Percentiles rank a stretch among this genome's conserved stretches.
Conservation (phyloP, 2,888 invertebrate genomes). For the Rhamnusium bicolor region DNA sequence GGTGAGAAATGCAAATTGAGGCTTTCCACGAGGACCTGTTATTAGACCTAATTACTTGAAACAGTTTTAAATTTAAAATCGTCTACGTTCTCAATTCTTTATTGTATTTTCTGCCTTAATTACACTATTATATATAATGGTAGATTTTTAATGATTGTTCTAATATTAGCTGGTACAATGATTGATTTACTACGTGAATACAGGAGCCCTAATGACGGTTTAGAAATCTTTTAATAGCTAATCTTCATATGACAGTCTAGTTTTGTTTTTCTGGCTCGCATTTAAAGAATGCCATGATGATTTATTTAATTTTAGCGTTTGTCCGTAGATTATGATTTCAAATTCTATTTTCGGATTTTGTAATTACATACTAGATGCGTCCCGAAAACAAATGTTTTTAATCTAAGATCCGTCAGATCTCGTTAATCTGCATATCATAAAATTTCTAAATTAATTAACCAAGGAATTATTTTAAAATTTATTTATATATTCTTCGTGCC, state of each 20-base stretch:
- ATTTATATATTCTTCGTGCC: neutral
- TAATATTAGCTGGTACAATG: constrained; percentile 39
- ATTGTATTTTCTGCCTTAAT: neutral
- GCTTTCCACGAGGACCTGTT: constrained; percentile 20
- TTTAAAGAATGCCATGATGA: constrained; percentile 59
- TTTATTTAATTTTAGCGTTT: constrained; percentile 63
- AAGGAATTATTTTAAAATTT: constrained; percentile 6
- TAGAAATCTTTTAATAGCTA: constrained; percentile 62
- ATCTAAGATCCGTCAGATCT: constrained; percentile 51
- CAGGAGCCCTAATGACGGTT: constrained; percentile 49
- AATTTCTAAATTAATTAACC: constrained; percentile 3
- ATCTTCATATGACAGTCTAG: constrained; percentile 61
- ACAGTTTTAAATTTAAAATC: neutral
- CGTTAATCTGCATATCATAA: constrained; percentile 4
- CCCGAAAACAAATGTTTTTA: constrained; percentile 63
- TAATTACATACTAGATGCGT: constrained; percentile 62
- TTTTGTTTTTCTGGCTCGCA: constrained; percentile 61
- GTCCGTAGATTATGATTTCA: constrained; percentile 62
- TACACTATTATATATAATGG: constrained; percentile 7
- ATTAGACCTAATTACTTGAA: neutral
- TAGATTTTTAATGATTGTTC: constrained; percentile 20
- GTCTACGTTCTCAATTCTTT: neutral
- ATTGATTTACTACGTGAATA: constrained; percentile 48
- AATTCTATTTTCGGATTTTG: constrained; percentile 59
- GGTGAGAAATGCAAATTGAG: constrained; percentile 34